A percentile compares a stretch with the other conserved stretches of the same genome.
Evolutionary conservation across 1,140 invertebrate species (phyloP).

Genomic region (Pachypsylla venusta): DNA sequence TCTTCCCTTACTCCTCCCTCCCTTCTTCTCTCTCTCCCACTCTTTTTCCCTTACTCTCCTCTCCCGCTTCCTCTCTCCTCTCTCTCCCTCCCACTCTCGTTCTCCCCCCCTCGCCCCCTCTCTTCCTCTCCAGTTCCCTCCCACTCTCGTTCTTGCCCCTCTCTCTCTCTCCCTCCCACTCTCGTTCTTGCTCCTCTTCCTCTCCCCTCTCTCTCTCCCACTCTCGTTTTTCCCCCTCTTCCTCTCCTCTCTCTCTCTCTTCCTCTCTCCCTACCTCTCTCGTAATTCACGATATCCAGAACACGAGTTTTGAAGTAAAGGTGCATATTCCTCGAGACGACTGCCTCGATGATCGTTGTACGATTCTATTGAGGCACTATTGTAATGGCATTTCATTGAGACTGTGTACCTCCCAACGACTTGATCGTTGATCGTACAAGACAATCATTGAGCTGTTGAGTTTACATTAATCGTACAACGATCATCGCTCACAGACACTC

Average conservation of each 20-base stretch:
- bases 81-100: not conserved
- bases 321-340: too few relatives aligned
- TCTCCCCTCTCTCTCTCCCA: conserved; percentile 10
- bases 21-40: not conserved
- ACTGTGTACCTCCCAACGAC: too few relatives aligned
- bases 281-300: not conserved
- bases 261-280: not conserved
- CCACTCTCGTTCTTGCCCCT: conserved; percentile 5
- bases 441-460: too few relatives aligned
- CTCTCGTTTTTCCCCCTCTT: conserved; percentile 14
- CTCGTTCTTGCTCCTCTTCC: not conserved
- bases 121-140: conserved; percentile 43
- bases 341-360: too few relatives aligned
- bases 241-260: conserved; percentile 9
- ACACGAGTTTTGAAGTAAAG: too few relatives aligned
- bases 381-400: too few relatives aligned
- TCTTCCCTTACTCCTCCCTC: too few relatives aligned
- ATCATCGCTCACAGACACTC: too few relatives aligned
- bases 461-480: too few relatives aligned
- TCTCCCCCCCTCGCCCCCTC: conserved; percentile 30
- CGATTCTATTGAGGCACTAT: too few relatives aligned
- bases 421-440: too few relatives aligned
- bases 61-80: not conserved
- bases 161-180: conserved; percentile 10
- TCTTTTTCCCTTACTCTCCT: not conserved